Conservation (phyloP, 2,888 invertebrate genomes). For the Gymnosoma rotundatum region DNA sequence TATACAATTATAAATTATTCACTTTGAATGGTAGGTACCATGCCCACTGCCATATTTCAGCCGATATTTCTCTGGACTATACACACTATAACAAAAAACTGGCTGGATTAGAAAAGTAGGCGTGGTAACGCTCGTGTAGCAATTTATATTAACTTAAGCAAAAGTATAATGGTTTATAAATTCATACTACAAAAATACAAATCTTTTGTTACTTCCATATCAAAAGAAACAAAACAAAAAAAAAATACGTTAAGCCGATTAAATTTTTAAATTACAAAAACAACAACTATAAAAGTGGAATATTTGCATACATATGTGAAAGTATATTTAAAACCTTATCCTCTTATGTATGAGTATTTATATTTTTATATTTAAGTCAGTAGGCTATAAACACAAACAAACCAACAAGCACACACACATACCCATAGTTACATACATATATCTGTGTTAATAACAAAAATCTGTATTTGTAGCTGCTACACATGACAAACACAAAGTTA, state of each 20-base stretch:
- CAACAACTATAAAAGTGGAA: constrained; percentile 5
- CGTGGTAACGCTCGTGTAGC: no score
- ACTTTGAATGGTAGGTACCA: no score
- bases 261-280: constrained; percentile 51
- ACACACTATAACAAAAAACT: no score
- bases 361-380: background rate
- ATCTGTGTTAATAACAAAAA: background rate
- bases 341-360: background rate
- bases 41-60: no score
- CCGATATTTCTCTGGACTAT: no score
- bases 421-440: background rate
- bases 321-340: background rate
- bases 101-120: no score
- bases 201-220: constrained; percentile 25
- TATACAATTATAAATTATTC: no score
- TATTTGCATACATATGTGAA: background rate
- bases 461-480: constrained; percentile 1
- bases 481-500: constrained; percentile 33
- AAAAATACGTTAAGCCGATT: constrained; percentile 62
- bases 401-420: background rate
- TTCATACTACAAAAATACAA: no score
- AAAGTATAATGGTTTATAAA: no score
- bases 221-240: constrained; percentile 29
- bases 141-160: no score
- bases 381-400: background rate